Evolutionary conservation across 2,797 vertebrate genomes (phyloP).

Genomic region (Adelosebastes latens): DNA sequence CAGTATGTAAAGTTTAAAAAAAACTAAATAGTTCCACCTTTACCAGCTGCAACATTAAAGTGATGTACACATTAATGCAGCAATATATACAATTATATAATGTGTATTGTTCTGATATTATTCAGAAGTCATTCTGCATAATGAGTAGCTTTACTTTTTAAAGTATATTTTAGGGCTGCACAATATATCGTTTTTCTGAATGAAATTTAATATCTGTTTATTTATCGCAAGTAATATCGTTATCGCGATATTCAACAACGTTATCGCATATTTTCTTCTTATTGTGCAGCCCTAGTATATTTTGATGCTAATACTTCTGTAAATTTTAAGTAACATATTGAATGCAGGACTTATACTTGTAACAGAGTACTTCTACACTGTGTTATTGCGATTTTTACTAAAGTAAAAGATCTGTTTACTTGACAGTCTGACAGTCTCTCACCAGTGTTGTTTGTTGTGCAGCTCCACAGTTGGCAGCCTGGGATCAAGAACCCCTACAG

Average conservation of each 20-base stretch:
- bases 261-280: too few relatives aligned
- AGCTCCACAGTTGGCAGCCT: slow-evolving; percentile 94
- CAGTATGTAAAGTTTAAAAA: not conserved
- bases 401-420: not conserved
- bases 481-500: slow-evolving; percentile 94
- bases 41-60: not conserved
- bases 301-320: too few relatives aligned
- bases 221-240: too few relatives aligned
- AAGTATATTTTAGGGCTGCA: not conserved
- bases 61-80: not conserved
- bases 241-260: too few relatives aligned
- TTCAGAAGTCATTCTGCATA: not conserved
- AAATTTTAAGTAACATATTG: not conserved
- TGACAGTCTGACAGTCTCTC: not conserved
- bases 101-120: not conserved
- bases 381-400: not conserved
- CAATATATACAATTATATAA: not conserved
- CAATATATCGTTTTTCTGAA: too few relatives aligned
- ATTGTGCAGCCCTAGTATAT: too few relatives aligned
- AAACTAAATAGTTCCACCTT: not conserved
- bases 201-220: too few relatives aligned
- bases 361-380: not conserved
- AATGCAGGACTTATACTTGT: not conserved
- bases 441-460: slow-evolving; percentile 29
- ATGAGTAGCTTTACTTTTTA: not conserved